Percentiles rank a stretch among this genome's conserved stretches.
These are phyloP conservation scores for Oedothorax gibbosus DNA, from an alignment of 1,140 invertebrate genomes.

Conservation along the genomic window DNA sequence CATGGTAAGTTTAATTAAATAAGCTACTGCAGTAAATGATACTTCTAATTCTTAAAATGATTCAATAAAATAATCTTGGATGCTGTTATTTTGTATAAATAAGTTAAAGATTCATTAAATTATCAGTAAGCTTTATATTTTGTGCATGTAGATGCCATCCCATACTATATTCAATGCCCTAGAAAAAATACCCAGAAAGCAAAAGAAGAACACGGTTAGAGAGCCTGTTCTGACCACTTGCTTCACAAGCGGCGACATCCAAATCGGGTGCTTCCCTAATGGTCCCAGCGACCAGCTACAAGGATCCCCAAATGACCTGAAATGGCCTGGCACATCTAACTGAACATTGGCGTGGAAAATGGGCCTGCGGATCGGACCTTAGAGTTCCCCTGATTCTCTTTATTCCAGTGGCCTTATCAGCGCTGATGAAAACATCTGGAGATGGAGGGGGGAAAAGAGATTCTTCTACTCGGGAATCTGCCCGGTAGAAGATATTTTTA, in stretches of 20 bases:
- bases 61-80: too few relatives aligned
- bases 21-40: too few relatives aligned
- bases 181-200: too few relatives aligned
- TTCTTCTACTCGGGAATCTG: slow-evolving; percentile 17
- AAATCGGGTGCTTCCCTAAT: slow-evolving; percentile 39
- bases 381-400: slow-evolving; percentile 15
- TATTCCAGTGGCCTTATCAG: slow-evolving; percentile 11
- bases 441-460: slow-evolving; percentile 45
- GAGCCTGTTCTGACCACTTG: slow-evolving; percentile 34
- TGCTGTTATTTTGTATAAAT: too few relatives aligned
- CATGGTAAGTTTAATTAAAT: too few relatives aligned
- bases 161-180: too few relatives aligned
- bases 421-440: slow-evolving; percentile 41
- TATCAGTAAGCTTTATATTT: too few relatives aligned
- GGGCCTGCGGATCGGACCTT: slow-evolving; percentile 14
- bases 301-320: slow-evolving; percentile 41
- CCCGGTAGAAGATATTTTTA: slow-evolving; percentile 26
- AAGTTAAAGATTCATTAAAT: too few relatives aligned
- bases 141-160: too few relatives aligned
- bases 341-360: slow-evolving; percentile 17
- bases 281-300: slow-evolving; percentile 33
- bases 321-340: slow-evolving; percentile 14
- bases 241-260: slow-evolving; percentile 14
- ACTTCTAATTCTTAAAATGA: too few relatives aligned
- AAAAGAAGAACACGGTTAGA: slow-evolving; percentile 16